phyloP scores from a whole-genome alignment of 2,797 vertebrate species.

The Bradypodion pumilum region DNA sequence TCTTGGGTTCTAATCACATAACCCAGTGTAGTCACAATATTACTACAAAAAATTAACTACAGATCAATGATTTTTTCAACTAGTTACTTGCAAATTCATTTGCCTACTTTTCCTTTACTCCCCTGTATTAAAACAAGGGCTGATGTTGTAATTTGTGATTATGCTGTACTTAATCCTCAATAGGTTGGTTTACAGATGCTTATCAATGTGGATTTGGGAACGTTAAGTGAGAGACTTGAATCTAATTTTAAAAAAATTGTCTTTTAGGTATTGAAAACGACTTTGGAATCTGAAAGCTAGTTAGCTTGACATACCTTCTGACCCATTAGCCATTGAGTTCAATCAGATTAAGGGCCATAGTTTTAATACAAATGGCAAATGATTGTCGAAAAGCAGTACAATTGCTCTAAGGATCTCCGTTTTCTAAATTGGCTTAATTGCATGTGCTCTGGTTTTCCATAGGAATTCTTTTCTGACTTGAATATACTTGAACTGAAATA shows the following conservation, averaged over 20 bases:
- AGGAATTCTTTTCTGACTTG: neutral
- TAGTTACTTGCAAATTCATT: neutral
- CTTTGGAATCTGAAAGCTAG: neutral
- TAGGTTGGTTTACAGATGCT: neutral
- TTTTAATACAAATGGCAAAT: slow-evolving; percentile 7
- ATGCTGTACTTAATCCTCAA: too few relatives aligned
- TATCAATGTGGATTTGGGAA: neutral
- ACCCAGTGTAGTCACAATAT: too few relatives aligned
- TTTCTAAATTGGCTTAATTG: slow-evolving; percentile 6
- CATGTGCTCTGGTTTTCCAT: neutral
- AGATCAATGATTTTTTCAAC: too few relatives aligned
- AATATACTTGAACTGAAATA: too few relatives aligned
- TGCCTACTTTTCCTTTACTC: neutral
- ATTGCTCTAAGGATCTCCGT: neutral
- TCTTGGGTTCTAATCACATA: too few relatives aligned
- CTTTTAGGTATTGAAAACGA: neutral
- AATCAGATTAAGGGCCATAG: neutral
- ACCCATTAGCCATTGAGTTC: neutral
- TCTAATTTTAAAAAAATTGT: neutral
- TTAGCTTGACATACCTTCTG: neutral
- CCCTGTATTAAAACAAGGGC: neutral
- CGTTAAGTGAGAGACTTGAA: neutral
- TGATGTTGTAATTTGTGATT: neutral
- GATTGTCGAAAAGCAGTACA: neutral
- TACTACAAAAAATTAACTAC: too few relatives aligned